Base-by-base conservation (phyloP, 2,888 invertebrate species). In the Campoletis raptor region DNA sequence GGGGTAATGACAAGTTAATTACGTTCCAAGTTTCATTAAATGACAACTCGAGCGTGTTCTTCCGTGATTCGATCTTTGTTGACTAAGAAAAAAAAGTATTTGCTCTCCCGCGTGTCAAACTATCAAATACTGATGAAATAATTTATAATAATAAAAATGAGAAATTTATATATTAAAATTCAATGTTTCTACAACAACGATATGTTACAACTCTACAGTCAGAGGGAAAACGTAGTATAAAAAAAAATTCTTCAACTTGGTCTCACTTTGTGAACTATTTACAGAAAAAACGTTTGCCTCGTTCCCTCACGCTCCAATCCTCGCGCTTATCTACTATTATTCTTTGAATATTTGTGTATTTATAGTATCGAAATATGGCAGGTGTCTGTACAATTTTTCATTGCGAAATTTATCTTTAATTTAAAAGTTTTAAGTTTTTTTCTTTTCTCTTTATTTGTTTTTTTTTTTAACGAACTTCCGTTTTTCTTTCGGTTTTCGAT, bases 131-230 rank as follows among this genome's bases (percentile, higher is more conserved):
- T 36, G 67, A 8, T 70, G 57, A 12, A 54, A 79, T 85, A 76
- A 88, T 83, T 85, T 90, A 91, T 88, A 15, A 40, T 91, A 30
- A 30, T 89, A 89, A 89, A 91, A 91, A 57, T 30, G 15, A 69
- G 70, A 79, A 45, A 15, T 30, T 89, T 87, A 92, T 92, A 90
- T 90, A 88, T 82, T 83, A 85, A 85, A 83, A 81, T 54, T 81
- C 76, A 76, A 72, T 83, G 78, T 80, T 52, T 85, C 85, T 74
- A 88, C 81, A 85, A 88, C 88, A 91, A 91, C 90, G 91, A 91
- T 92, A 92, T 92, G 91, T 86, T 90, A 92, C 92, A 92, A 85
- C 88, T 91, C 90, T 92, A 91, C 87, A 90, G 70, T 82, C 78
- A 86, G 81, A 74, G 81, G 54, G 37, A 69, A 76, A 76, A 82